phyloP scores from a whole-genome alignment of 2,888 invertebrate species.

The Tenthredo notha region DNA sequence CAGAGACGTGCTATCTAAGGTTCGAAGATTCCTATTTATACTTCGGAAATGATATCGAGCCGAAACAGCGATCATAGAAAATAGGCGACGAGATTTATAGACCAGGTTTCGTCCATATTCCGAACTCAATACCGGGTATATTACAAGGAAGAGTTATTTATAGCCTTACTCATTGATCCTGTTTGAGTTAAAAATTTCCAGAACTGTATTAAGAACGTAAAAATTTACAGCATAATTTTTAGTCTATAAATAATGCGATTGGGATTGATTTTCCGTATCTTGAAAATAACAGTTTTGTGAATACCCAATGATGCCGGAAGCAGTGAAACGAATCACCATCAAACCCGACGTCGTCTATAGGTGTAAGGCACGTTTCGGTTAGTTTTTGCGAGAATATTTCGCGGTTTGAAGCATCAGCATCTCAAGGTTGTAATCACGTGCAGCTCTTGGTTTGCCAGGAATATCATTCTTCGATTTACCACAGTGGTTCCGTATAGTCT shows the following conservation, averaged over 20 bases:
- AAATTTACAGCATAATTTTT: background rate
- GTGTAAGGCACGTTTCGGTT: conserved; percentile 14
- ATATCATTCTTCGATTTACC: background rate
- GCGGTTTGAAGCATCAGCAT: conserved; percentile 1
- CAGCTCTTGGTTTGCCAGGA: background rate
- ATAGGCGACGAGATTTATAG: background rate
- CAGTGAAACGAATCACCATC: conserved; percentile 30
- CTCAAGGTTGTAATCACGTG: conserved; percentile 1
- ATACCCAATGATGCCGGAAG: background rate
- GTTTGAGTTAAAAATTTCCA: background rate
- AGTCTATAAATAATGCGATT: background rate
- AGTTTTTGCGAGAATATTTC: conserved; percentile 13
- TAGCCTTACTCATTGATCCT: background rate
- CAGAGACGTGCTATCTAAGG: background rate
- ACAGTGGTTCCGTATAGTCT: background rate
- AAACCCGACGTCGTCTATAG: background rate
- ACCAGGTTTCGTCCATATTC: background rate
- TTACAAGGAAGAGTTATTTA: background rate
- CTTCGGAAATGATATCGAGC: background rate
- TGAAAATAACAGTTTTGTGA: background rate
- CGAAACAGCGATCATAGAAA: background rate
- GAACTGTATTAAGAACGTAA: background rate
- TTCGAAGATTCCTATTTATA: background rate
- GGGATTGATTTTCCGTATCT: background rate
- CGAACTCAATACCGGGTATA: background rate